Evolutionary conservation across 2,888 invertebrate species (phyloP).

Genomic region (Acleris laterana): DNA sequence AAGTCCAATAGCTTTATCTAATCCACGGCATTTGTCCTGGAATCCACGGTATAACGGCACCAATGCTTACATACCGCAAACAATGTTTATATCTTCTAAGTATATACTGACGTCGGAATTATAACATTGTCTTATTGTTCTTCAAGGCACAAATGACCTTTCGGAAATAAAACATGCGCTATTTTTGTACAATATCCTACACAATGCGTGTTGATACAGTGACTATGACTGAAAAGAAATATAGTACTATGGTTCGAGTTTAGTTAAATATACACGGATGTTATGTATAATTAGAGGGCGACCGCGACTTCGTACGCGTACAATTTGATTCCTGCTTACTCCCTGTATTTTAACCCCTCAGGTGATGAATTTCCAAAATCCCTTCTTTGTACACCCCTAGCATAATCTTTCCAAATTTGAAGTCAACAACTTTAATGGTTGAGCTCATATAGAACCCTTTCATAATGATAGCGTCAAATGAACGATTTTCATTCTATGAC

Average conservation of each 20-base stretch:
- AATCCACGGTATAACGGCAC: slow-evolving; percentile 9
- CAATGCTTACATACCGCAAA: slow-evolving; percentile 15
- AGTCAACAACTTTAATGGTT: too few relatives aligned
- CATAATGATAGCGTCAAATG: too few relatives aligned
- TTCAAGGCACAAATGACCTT: slow-evolving; percentile 46
- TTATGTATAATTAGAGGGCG: too few relatives aligned
- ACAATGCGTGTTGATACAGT: slow-evolving; percentile 31
- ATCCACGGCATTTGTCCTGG: slow-evolving; percentile 2
- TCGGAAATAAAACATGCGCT: slow-evolving; percentile 47
- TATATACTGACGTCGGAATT: slow-evolving; percentile 46
- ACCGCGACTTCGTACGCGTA: too few relatives aligned
- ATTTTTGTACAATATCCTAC: slow-evolving; percentile 35
- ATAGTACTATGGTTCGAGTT: slow-evolving; percentile 2
- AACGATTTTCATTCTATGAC: too few relatives aligned
- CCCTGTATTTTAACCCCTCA: too few relatives aligned
- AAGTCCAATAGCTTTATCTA: background rate
- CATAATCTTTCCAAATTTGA: too few relatives aligned
- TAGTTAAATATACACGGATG: background rate
- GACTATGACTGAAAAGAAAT: slow-evolving; percentile 8
- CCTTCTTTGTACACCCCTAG: too few relatives aligned
- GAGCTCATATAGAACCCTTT: too few relatives aligned
- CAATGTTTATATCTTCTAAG: slow-evolving; percentile 31
- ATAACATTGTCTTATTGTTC: slow-evolving; percentile 64
- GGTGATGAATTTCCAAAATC: too few relatives aligned
- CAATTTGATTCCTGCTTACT: too few relatives aligned